Evolutionary conservation across 1,140 invertebrate genomes (phyloP).

Genomic region (Pogonognathellus flavescens): DNA sequence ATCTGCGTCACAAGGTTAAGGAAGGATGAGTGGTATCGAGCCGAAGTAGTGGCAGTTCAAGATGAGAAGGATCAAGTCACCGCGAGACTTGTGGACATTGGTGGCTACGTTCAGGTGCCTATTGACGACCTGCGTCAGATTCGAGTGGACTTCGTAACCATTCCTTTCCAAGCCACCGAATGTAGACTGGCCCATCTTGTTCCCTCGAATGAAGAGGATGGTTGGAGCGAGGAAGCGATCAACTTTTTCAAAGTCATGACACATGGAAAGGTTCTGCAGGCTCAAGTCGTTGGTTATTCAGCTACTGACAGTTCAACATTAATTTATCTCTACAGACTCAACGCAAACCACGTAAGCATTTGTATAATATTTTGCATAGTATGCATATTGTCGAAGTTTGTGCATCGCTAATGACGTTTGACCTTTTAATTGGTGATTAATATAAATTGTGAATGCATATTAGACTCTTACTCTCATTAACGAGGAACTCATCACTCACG

Average conservation of each 20-base stretch:
- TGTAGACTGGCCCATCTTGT: slow-evolving; percentile 90
- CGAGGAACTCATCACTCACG: slow-evolving; percentile 58
- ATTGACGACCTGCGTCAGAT: slow-evolving; percentile 73
- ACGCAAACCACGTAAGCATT: slow-evolving; percentile 77
- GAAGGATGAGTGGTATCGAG: slow-evolving; percentile 85
- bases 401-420: background rate
- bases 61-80: slow-evolving; percentile 76
- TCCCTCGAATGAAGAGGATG: slow-evolving; percentile 78
- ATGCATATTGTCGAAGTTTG: background rate
- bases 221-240: slow-evolving; percentile 82
- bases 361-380: background rate
- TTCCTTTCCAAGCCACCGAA: slow-evolving; percentile 97
- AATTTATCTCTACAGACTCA: slow-evolving; percentile 82
- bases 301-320: slow-evolving; percentile 80
- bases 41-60: slow-evolving; percentile 79
- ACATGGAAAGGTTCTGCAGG: slow-evolving; percentile 84
- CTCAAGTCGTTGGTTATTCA: slow-evolving; percentile 86
- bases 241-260: slow-evolving; percentile 83
- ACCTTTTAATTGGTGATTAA: too few relatives aligned
- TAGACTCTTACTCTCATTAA: slow-evolving; percentile 62
- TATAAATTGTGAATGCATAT: background rate
- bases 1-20: slow-evolving; percentile 88
- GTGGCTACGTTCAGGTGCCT: slow-evolving; percentile 82
- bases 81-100: slow-evolving; percentile 93
- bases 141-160: slow-evolving; percentile 88